Base-by-base conservation (phyloP, 2,797 vertebrate genomes). In the Pogonophryne albipinna region DNA sequence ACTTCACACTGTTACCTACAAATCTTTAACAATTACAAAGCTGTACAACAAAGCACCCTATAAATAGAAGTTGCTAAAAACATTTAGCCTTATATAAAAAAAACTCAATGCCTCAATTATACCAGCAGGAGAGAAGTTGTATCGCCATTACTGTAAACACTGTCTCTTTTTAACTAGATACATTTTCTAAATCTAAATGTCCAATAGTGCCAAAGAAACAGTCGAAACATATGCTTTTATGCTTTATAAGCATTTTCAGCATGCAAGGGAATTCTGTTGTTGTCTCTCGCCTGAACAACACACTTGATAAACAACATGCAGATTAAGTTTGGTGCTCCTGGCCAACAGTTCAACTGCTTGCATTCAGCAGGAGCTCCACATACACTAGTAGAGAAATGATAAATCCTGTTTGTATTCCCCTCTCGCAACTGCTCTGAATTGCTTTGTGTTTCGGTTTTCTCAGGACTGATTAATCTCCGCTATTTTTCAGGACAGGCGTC, bases 351-450 rank as follows among this genome's bases (percentile, higher is more conserved):
- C 44, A 60, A 44, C 6, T n/a, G 10, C 59, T 65, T 59, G 17
- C 44, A 49, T 60, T 77, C 20, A 68, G 44, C 6, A 53, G 20
- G 15, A 67, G 52, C 17, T 4, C 8, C 23, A 45, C 17, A 1
- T 42, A 57, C 27, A 20, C 10, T 19, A 38, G 65, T 31, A 38
- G 20, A 52, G 34, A 74, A 74, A 78, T 52, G 11, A 51, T 23
- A 66, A 70, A 65, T 34, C 34, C 46, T 69, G 34, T 74, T 83
- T 74, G 20, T 58, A 52, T 72, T 70, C 51, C 60, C 13, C 20
- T 47, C 42, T 61, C 10, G 11, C 58, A 56, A 45, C 6, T 20
- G 45, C 56, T 58, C 46, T 66, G 6, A 69, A 23, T 17, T 53
- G 50, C 52, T 52, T 27, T 38, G 44, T 49, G 56, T 17, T 1